Evolutionary conservation across 2,797 vertebrate genomes (phyloP).

Genomic region (Phoebastria nigripes): DNA sequence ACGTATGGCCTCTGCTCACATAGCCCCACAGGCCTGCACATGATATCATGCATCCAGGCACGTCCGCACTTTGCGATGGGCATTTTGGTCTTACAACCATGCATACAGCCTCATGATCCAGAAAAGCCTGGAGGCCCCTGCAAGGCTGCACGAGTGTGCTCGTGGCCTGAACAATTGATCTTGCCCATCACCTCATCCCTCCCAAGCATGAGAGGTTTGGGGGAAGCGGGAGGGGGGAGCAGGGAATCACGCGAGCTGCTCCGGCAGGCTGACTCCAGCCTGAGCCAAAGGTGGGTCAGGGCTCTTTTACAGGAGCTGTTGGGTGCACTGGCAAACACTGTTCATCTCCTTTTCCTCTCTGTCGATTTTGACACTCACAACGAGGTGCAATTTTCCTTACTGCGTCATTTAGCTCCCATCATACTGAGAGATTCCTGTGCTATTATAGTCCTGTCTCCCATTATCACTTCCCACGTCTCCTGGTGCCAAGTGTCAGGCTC

Average conservation of each 20-base stretch:
- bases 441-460: background rate
- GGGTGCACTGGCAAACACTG: background rate
- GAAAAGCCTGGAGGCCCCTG: background rate
- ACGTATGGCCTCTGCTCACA: rapidly evolving
- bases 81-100: background rate
- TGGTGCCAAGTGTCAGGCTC: background rate
- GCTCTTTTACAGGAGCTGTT: background rate
- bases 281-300: background rate
- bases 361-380: background rate
- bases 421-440: background rate
- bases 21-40: rapidly evolving
- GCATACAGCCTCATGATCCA: rapidly evolving
- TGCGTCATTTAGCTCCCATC: background rate
- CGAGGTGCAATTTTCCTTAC: background rate
- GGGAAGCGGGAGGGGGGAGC: background rate
- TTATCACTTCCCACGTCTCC: background rate
- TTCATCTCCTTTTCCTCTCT: background rate
- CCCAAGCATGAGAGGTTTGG: background rate
- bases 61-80: rapidly evolving
- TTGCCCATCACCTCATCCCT: background rate
- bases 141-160: rapidly evolving
- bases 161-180: rapidly evolving
- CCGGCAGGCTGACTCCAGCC: background rate
- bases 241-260: rapidly evolving
- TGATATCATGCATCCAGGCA: background rate